Base-by-base conservation (phyloP, 1,140 invertebrate species). In the Neodiprion fabricii region DNA sequence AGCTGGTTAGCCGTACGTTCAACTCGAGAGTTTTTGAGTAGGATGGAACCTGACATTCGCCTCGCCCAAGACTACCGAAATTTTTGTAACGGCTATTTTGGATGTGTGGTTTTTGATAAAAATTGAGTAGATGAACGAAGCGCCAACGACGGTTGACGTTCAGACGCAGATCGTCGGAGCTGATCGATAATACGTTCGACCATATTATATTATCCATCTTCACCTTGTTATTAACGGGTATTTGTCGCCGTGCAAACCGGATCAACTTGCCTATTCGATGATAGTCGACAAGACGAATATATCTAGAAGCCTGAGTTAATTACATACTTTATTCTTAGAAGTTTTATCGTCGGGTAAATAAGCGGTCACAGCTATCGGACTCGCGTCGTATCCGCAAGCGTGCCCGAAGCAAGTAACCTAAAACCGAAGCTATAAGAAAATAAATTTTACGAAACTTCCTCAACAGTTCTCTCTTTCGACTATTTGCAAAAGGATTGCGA, bases 271-370 rank as follows among this genome's bases (percentile, higher is more conserved):
- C 8, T 17, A 61, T 61, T 61, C 53, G 53, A 61, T 61, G 53
- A 61, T 61, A 61, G 53, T 61, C 0, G n/a, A 61, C 5, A 3
- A 61, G 53, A 17, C 53, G n/a, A 9, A 14, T 4, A 17, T 61
- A 61, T 61, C 3, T 14, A 61, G 5, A 61, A 61, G 53, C 53
- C 5, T 61, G 11, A 61, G n/a, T 17, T 61, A 61, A 40, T 40
- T 40, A 40, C 76, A 74, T 75, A 73, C 70, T 72, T 74, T 79
- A 77, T 81, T 81, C 76, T 80, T 78, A 77, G 79, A 75, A 77
- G 48, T 66, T 71, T 77, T 81, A 80, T 81, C 78, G 77, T 61
- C 66, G 50, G 23, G 70, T 23, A 79, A 79, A 77, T 72, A 74
- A 75, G 72, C 48, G n/a, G 53, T 61, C n/a, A 9, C 53, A 40